These are phyloP conservation scores for Furcifer pardalis DNA, from an alignment of 2,797 vertebrate genomes.

Conservation along the genomic window DNA sequence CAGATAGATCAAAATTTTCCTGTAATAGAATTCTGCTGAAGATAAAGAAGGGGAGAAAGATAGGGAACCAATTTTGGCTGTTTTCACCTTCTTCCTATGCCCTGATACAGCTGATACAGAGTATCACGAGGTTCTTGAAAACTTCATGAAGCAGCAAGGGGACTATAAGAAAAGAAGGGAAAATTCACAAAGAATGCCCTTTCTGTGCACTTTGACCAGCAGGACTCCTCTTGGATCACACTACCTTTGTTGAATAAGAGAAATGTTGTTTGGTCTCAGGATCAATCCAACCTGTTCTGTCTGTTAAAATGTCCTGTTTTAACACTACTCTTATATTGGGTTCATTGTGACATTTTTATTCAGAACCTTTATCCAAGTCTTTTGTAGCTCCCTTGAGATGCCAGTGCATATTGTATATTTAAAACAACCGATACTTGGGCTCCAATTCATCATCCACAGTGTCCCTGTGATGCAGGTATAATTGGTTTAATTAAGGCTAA, in stretches of 20 bases:
- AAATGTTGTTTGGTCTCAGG: neutral
- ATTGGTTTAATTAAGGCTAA: conserved; percentile 47
- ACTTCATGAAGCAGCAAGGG: too few species aligned
- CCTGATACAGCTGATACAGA: neutral
- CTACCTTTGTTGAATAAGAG: neutral
- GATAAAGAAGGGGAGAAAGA: too few species aligned
- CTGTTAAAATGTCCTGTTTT: neutral
- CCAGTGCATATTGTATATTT: neutral
- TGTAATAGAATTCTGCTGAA: neutral
- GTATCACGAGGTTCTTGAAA: too few species aligned
- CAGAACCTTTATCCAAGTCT: conserved; percentile 6
- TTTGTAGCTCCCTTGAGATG: neutral
- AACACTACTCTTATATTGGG: neutral
- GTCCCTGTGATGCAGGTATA: conserved; percentile 33
- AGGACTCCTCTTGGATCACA: neutral
- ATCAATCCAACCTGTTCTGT: neutral
- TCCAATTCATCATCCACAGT: conserved; percentile 3
- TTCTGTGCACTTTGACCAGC: neutral
- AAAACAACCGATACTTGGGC: neutral
- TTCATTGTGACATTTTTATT: neutral
- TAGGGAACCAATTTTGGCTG: neutral
- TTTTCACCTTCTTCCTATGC: neutral
- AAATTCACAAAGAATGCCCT: neutral
- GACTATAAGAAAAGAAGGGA: neutral
- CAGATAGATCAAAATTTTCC: neutral